Base-by-base conservation (phyloP, 2,113 vertebrate genomes). In the Triplophysa siluroides region DNA sequence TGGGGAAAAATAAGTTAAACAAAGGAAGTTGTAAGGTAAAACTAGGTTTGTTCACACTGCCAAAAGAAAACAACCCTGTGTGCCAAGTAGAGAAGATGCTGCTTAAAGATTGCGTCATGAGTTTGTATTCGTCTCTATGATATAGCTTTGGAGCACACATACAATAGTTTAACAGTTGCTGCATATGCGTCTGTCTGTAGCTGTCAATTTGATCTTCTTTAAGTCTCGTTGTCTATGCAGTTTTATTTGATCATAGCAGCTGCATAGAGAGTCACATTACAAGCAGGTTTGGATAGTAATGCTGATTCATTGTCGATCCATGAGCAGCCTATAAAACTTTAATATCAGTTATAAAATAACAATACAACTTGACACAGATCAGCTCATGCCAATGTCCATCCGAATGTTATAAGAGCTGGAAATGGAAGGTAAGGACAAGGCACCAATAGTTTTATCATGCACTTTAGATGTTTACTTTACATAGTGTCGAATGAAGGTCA, bases 11-110 rank as follows among this genome's bases (percentile, higher is more conserved):
- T 14, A 76, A 67, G 54, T 5, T 65, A 79, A 85, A 81, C 19
- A 66, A 64, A 90, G 86, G 86, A 90, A 90, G 84, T 82, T 75
- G 84, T 90, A 85, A 86, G 82, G 75, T 72, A 56, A 75, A 82
- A 79, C 63, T 80, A 60, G 66, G 82, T 9, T 72, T 58, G 45
- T 18, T 24, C 19, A 38, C 19, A 8, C 8, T 26, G 21, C 60
- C 69, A 63, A 7, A 79, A 81, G n/a, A 19, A 68, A 81, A 78
- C 58, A 52, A 41, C 47, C 47, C 56, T 43, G 38, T 68, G 29
- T 61, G 52, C 71, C 33, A 60, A 45, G 33, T 69, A 26, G 29
- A 24, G 24, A 73, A 65, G 83, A 56, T 47, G 16, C 56, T 4
- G 24, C 63, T 21, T n/a, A 64, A 54, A 56, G 38, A 21, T 26